Conservation (phyloP, 2,797 vertebrate species). For the Anomalospiza imberbis region DNA sequence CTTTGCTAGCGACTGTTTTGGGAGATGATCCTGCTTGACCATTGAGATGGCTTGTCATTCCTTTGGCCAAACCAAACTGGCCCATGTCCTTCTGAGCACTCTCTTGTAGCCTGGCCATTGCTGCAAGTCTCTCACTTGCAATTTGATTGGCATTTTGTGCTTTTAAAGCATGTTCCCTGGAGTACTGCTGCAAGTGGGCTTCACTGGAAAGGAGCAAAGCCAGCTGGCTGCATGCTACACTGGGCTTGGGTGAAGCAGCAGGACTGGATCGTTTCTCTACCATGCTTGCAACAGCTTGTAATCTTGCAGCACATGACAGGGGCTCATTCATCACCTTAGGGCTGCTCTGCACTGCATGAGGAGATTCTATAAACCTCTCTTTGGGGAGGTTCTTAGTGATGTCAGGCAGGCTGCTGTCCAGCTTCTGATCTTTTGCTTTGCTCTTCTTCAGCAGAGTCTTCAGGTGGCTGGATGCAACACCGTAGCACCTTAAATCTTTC, state of each 20-base stretch:
- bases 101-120: slow-evolving; percentile 90
- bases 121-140: slow-evolving; percentile 94
- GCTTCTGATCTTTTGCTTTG: slow-evolving; percentile 88
- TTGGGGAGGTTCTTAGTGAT: slow-evolving; percentile 77
- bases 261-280: slow-evolving; percentile 95
- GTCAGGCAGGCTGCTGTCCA: slow-evolving; percentile 81
- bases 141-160: slow-evolving; percentile 91
- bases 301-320: slow-evolving; percentile 89
- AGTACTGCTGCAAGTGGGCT: slow-evolving; percentile 97
- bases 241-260: slow-evolving; percentile 93
- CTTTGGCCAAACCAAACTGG: slow-evolving; percentile 77
- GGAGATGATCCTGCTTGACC: slow-evolving; percentile 83
- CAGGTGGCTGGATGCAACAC: slow-evolving; percentile 91
- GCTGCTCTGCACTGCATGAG: slow-evolving; percentile 80
- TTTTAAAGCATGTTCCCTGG: slow-evolving; percentile 94
- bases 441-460: slow-evolving; percentile 94
- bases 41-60: slow-evolving; percentile 81
- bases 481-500: slow-evolving; percentile 87
- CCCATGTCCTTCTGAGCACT: slow-evolving; percentile 82
- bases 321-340: slow-evolving; percentile 80
- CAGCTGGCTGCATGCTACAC: slow-evolving; percentile 94
- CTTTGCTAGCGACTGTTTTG: slow-evolving; percentile 76
- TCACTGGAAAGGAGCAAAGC: slow-evolving; percentile 97
- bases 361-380: slow-evolving; percentile 86
- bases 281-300: slow-evolving; percentile 96